Evolutionary conservation across 2,113 vertebrate genomes (phyloP), one percentile per base, ranked within the genome.

Genomic region (Dunckerocampus dactyliophorus): DNA sequence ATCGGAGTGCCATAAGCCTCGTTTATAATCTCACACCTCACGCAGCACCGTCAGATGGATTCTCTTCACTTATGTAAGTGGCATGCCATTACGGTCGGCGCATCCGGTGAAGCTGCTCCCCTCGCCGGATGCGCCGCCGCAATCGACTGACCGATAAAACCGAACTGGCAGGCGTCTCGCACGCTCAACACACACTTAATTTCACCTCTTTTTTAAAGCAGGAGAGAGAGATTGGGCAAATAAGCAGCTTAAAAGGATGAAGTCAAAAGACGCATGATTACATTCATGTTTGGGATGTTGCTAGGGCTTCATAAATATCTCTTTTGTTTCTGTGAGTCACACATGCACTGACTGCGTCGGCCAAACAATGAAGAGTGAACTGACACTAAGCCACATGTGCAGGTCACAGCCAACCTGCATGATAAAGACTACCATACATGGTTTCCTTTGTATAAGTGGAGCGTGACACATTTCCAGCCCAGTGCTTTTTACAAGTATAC

Each of bases 11-110:
- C 48, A 66, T 71, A 59, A 80, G 16, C 76, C 75, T 42, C 31
- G 59, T 0, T 71, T 81, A 69, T 67, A 74, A 78, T 78, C 77
- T 81, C 72, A 83, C 76, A 85, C 85, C 80, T 86, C 80, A 60
- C 49, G 49, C 47, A 56, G 67, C 9, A 63, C 17, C 31, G 47
- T 75, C 75, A 71, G 52, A 75, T 67, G 59, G 77, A 72, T 78
- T 79, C 61, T 69, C 73, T 63, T 62, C 62, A 64, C 65, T 82
- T 83, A 80, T 63, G 68, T 80, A 85, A 82, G 71, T 31, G 62
- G 53, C 61, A 64, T 67, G 71, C 66, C 42, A 59, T 39, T n/a
- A 13, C 19, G 34, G 37, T 8, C 34, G 34, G n/a, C 31, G 62
- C 34, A 65, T 43, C 54, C 56, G 72, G 71, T 71, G 59, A 61